phyloP scores from a whole-genome alignment of 2,797 vertebrate genomes.

The Dermochelys coriacea region DNA sequence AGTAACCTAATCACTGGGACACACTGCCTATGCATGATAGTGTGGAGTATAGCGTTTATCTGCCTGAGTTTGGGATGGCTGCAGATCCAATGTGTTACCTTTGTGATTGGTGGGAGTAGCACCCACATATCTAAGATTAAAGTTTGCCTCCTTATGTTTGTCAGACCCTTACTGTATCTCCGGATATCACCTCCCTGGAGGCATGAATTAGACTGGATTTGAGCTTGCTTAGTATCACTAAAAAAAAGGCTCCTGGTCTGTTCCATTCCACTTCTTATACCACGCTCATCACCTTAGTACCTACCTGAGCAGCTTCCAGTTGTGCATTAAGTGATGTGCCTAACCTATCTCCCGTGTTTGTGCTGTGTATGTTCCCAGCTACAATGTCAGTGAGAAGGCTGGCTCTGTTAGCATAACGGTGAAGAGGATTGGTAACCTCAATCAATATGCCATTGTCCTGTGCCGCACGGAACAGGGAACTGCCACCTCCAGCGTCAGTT shows the following conservation, averaged over 20 bases:
- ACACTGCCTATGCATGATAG: neutral
- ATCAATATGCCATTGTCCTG: slow-evolving; percentile 95
- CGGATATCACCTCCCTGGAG: rapidly evolving
- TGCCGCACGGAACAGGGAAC: slow-evolving; percentile 91
- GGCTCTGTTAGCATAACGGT: slow-evolving; percentile 89
- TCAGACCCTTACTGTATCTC: neutral
- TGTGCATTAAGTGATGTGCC: neutral
- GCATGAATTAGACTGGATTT: neutral
- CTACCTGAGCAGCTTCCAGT: neutral
- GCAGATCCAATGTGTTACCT: neutral
- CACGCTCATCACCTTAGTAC: neutral
- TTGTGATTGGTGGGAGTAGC: neutral
- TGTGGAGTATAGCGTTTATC: neutral
- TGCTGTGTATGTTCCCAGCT: slow-evolving; percentile 82
- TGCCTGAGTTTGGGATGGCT: neutral
- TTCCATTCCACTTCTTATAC: neutral
- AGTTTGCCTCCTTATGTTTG: neutral
- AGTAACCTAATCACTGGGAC: neutral
- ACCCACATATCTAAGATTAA: neutral
- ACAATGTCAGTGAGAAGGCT: slow-evolving; percentile 90
- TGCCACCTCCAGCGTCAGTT: slow-evolving; percentile 82
- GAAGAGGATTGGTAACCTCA: slow-evolving; percentile 91
- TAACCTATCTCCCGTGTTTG: neutral
- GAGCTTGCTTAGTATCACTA: rapidly evolving
- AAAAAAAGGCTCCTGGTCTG: neutral